Conservation (phyloP, 30 jellyfish, hydroid and myxozoan species). For the Hydra vulgaris region DNA sequence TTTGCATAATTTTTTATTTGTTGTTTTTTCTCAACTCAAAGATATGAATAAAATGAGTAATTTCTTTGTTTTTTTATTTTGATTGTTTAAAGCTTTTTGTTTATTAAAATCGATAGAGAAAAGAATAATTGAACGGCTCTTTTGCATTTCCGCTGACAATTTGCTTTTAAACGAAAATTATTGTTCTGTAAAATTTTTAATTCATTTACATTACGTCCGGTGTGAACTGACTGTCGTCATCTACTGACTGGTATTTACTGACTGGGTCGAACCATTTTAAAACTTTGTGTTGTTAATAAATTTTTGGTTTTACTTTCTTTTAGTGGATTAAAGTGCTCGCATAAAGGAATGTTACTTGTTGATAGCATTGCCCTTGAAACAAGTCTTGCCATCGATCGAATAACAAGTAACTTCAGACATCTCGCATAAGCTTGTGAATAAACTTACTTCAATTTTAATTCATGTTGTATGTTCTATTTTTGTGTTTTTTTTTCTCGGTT, state of each 20-base stretch:
- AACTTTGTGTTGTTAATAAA: too few relatives aligned
- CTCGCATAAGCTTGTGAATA: too few relatives aligned
- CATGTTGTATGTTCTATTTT: too few relatives aligned
- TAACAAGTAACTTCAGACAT: too few relatives aligned
- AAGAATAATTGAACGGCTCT: background rate
- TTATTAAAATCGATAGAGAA: background rate
- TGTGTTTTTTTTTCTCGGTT: too few relatives aligned
- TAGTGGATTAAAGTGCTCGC: conserved; percentile 49
- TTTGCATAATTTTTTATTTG: background rate
- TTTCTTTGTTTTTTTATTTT: background rate
- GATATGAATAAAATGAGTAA: background rate
- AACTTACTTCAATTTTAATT: too few relatives aligned
- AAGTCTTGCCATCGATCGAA: conserved; percentile 40
- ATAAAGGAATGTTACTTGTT: conserved; percentile 35
- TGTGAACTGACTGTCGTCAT: too few relatives aligned
- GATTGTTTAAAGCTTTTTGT: background rate
- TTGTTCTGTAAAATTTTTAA: background rate
- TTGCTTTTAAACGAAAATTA: background rate
- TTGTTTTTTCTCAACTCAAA: background rate
- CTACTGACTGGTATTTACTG: too few relatives aligned
- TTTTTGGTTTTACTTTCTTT: background rate
- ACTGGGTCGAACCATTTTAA: too few relatives aligned
- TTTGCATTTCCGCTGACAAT: background rate
- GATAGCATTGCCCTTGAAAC: conserved; percentile 39
- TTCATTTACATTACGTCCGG: background rate